phyloP scores from a whole-genome alignment of 2,888 invertebrate species.

The Calliopum simillimum region DNA sequence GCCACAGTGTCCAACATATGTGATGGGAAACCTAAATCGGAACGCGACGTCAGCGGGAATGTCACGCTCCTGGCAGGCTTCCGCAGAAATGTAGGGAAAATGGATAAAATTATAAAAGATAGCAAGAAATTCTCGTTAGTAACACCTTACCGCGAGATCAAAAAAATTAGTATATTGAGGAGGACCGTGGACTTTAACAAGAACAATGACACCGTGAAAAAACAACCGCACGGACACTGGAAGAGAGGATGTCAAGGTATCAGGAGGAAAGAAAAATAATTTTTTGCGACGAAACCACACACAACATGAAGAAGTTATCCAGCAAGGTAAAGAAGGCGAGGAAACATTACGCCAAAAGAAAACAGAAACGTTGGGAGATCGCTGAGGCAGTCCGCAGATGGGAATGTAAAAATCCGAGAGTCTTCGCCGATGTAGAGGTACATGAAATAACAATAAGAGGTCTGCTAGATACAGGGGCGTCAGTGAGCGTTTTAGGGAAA shows the following conservation, averaged over 20 bases:
- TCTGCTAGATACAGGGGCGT: constrained; percentile 19
- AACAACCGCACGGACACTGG: background rate
- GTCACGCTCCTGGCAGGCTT: background rate
- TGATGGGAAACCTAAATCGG: background rate
- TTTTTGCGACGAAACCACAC: background rate
- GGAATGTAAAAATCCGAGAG: background rate
- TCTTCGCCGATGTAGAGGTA: background rate
- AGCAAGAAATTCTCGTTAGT: no score
- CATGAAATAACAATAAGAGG: background rate
- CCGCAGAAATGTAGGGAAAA: no score
- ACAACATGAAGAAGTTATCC: background rate
- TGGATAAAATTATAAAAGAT: no score
- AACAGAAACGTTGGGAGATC: no score
- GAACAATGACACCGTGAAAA: no score
- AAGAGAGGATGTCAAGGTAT: background rate
- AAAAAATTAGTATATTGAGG: no score
- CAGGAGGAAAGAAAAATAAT: background rate
- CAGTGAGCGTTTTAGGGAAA: constrained; percentile 28
- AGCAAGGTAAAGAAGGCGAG: background rate
- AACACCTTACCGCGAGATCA: no score
- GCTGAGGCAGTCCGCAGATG: background rate
- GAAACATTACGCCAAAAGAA: background rate
- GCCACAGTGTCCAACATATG: constrained; percentile 16
- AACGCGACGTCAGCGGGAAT: background rate
- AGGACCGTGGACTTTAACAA: no score